Percentiles rank a stretch among this genome's conserved stretches.
These are phyloP conservation scores for Lacanobia wlatinum DNA, from an alignment of 2,888 invertebrate species.

Conservation along the genomic window DNA sequence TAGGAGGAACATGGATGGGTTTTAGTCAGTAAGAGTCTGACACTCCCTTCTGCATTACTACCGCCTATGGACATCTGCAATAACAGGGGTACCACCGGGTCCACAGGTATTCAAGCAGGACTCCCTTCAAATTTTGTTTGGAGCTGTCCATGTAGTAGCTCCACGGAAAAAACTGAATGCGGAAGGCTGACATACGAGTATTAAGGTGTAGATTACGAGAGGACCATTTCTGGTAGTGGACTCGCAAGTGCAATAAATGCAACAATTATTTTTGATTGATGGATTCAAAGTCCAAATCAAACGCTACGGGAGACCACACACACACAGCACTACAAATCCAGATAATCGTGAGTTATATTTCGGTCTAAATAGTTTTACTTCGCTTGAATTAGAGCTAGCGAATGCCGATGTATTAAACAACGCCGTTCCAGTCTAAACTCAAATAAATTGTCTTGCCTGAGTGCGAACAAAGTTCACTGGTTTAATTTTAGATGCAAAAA, in stretches of 20 bases:
- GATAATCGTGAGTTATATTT: constrained; percentile 15
- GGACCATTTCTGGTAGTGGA: too few relatives aligned
- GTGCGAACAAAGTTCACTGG: constrained; percentile 45
- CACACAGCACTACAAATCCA: constrained; percentile 5
- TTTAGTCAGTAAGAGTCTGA: too few relatives aligned
- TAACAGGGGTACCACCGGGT: too few relatives aligned
- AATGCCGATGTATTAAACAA: constrained; percentile 38
- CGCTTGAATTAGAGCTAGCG: constrained; percentile 28
- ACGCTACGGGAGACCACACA: constrained; percentile 25
- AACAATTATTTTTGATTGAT: not conserved
- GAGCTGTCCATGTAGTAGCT: too few relatives aligned
- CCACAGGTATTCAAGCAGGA: too few relatives aligned
- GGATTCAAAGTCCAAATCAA: constrained; percentile 3
- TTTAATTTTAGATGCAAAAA: constrained; percentile 44
- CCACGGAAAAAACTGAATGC: too few relatives aligned
- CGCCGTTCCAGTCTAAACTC: constrained; percentile 35
- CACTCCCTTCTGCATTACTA: too few relatives aligned
- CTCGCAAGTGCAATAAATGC: not conserved
- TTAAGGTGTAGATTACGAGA: too few relatives aligned
- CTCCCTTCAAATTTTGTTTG: too few relatives aligned
- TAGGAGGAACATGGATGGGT: too few relatives aligned
- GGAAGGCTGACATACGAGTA: not conserved
- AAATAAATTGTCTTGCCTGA: constrained; percentile 41
- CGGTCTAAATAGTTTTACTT: constrained; percentile 15
- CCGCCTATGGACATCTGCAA: too few relatives aligned